Percentiles rank a stretch among this genome's conserved stretches.
Evolutionary conservation across 2,888 invertebrate genomes (phyloP).

Genomic region (Sipunculus nudus): DNA sequence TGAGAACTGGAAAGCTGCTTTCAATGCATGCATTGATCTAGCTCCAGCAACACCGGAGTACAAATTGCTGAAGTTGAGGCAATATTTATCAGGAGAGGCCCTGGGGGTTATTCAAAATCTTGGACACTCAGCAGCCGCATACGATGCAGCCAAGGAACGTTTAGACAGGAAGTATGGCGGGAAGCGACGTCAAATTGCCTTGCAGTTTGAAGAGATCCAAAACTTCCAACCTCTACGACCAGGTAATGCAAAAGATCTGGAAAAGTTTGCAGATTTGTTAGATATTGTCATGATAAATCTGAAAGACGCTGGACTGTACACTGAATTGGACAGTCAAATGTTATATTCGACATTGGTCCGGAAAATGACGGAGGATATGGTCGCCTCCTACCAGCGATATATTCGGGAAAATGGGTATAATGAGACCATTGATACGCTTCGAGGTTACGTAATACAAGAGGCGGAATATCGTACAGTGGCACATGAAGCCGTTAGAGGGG

Average conservation of each 20-base stretch:
- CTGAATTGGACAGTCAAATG: slow-evolving; percentile 11
- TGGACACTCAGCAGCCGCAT: slow-evolving; percentile 22
- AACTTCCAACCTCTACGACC: slow-evolving; percentile 15
- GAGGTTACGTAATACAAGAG: slow-evolving; percentile 10
- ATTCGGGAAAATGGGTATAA: slow-evolving; percentile 4
- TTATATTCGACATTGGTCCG: slow-evolving; percentile 14
- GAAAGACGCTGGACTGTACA: slow-evolving; percentile 8
- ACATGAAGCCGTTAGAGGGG: slow-evolving; percentile 8
- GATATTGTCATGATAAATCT: slow-evolving; percentile 21
- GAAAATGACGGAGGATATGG: slow-evolving; percentile 15
- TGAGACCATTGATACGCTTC: slow-evolving; percentile 14
- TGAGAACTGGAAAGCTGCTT: slow-evolving; percentile 27
- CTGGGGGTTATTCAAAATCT: slow-evolving; percentile 14
- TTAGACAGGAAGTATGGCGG: slow-evolving; percentile 24
- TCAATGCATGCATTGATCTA: slow-evolving; percentile 16
- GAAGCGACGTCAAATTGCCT: slow-evolving; percentile 6
- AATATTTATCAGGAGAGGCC: slow-evolving; percentile 21
- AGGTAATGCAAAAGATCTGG: slow-evolving; percentile 11
- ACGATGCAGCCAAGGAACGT: slow-evolving; percentile 20
- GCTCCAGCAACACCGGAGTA: slow-evolving; percentile 28
- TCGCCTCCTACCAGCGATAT: slow-evolving; percentile 13
- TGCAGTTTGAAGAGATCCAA: slow-evolving; percentile 22
- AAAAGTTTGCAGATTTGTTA: slow-evolving; percentile 16
- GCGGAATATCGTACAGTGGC: slow-evolving; percentile 19
- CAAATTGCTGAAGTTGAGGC: slow-evolving; percentile 24